Percentiles rank a stretch among this genome's conserved stretches.
phyloP scores from a whole-genome alignment of 2,113 vertebrate species.

The Rattus rattus region DNA sequence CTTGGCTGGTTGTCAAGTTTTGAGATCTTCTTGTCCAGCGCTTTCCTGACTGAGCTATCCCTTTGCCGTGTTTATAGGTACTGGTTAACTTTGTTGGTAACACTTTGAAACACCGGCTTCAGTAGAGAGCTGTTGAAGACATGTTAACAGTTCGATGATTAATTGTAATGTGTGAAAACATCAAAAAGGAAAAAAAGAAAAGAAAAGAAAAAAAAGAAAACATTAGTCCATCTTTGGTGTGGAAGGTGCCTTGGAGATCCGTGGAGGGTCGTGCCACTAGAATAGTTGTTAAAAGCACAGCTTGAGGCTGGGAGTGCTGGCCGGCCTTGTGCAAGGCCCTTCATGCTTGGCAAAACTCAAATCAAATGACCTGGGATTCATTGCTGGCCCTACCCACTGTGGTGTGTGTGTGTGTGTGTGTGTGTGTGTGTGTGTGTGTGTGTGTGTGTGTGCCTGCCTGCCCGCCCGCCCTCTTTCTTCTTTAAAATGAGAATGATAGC shows the following conservation, averaged over 20 bases:
- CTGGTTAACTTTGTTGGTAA: background rate
- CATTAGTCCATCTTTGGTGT: background rate
- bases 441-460: too few species aligned
- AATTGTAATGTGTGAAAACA: background rate
- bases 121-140: background rate
- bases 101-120: background rate
- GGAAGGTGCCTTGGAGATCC: background rate
- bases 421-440: background rate
- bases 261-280: accelerated
- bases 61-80: background rate
- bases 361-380: background rate
- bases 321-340: background rate
- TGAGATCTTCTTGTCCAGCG: too few species aligned
- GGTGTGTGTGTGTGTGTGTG: background rate
- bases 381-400: background rate
- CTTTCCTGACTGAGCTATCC: too few species aligned
- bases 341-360: background rate
- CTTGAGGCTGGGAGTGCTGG: background rate
- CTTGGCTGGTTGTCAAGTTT: background rate
- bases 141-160: background rate
- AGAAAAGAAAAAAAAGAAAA: too few species aligned
- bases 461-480: background rate
- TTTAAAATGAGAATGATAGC: background rate
- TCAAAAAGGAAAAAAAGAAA: background rate
- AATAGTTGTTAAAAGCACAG: background rate